These are phyloP conservation scores for Actinia equina DNA, from an alignment of 64 coral and sea anemone genomes.

Conservation along the genomic window DNA sequence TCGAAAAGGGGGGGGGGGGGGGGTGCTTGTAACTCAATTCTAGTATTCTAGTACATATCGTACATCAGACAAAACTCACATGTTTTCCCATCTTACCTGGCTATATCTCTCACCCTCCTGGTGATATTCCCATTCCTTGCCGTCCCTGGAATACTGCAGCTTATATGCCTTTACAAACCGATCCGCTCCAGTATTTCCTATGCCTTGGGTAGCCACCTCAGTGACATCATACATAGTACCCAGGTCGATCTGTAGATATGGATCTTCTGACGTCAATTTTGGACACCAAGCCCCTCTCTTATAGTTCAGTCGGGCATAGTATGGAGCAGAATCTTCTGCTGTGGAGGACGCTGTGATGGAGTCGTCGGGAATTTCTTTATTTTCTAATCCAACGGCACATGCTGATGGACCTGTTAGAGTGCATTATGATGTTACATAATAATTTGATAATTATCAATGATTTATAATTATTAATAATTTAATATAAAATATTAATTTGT, in stretches of 20 bases:
- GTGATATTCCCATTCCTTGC: conserved; percentile 42
- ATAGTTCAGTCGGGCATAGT: conserved; percentile 39
- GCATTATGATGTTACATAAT: neutral
- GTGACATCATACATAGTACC: conserved; percentile 25
- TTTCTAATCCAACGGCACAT: conserved; percentile 10
- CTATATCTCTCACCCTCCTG: conserved; percentile 1
- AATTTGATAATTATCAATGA: neutral
- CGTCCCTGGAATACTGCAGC: conserved; percentile 38
- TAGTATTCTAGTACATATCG: too few species aligned
- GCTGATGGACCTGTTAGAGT: neutral
- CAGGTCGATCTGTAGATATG: conserved; percentile 59
- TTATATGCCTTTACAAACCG: conserved; percentile 45
- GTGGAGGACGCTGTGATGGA: conserved; percentile 34
- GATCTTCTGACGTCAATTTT: conserved; percentile 19
- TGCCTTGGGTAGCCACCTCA: conserved; percentile 51
- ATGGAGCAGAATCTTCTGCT: conserved; percentile 12
- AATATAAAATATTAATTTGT: too few species aligned
- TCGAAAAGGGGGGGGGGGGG: too few species aligned
- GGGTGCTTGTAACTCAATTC: too few species aligned
- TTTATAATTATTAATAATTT: too few species aligned
- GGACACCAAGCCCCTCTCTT: conserved; percentile 41
- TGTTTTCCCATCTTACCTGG: neutral
- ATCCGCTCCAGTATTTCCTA: conserved; percentile 5
- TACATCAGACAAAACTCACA: too few species aligned
- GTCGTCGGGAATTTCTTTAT: conserved; percentile 14